Evolutionary conservation across 2,888 invertebrate genomes (phyloP).

Genomic region (Ectemnius lituratus): DNA sequence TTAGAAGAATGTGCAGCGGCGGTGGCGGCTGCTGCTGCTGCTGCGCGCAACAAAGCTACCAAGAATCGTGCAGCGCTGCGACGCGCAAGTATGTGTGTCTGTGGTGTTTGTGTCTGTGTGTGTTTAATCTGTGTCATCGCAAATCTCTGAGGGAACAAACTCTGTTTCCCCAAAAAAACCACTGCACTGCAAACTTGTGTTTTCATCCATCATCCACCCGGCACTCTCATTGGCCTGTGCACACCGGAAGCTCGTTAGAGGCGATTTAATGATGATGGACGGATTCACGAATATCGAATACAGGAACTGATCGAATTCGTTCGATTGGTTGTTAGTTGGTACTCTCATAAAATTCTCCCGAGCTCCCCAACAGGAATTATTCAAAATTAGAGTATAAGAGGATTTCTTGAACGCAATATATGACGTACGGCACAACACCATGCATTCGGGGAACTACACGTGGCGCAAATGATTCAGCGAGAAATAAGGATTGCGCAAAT

Average conservation of each 20-base stretch:
- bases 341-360: not conserved
- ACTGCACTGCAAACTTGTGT: constrained; percentile 39
- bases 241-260: constrained; percentile 19
- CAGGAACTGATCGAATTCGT: too few relatives aligned
- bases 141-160: constrained; percentile 56
- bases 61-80: constrained; percentile 56
- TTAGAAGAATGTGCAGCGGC: constrained; percentile 15
- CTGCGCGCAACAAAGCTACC: constrained; percentile 50
- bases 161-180: constrained; percentile 66
- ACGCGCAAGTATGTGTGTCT: constrained; percentile 33
- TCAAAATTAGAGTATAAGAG: constrained; percentile 5
- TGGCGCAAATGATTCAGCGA: not conserved
- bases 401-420: not conserved
- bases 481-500: too few relatives aligned
- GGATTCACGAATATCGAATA: not conserved
- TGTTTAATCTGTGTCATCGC: constrained; percentile 56
- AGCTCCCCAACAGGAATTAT: constrained; percentile 6
- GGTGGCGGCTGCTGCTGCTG: too few relatives aligned
- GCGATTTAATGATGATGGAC: constrained; percentile 11
- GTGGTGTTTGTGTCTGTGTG: constrained; percentile 53
- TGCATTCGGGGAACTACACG: constrained; percentile 4
- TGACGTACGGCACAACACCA: constrained; percentile 1
- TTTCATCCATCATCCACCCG: constrained; percentile 21
- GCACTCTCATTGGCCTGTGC: constrained; percentile 32
- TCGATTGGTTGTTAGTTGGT: too few relatives aligned